Evolutionary conservation across 2,113 vertebrate species (phyloP).

Genomic region (Suricata suricatta): DNA sequence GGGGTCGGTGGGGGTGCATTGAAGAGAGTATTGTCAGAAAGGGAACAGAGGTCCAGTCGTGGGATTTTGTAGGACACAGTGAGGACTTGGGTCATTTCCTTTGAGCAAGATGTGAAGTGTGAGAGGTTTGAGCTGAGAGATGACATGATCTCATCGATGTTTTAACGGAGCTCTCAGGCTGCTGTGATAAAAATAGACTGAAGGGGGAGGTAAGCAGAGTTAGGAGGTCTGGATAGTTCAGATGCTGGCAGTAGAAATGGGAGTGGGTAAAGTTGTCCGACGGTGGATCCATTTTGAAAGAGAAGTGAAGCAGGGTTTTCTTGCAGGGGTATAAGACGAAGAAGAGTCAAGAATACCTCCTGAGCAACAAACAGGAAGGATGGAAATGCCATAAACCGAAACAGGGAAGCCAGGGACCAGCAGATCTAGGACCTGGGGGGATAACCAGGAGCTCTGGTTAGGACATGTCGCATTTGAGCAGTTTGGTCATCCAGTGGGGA

Average conservation of each 20-base stretch:
- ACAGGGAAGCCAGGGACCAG: not conserved
- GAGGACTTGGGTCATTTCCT: not conserved
- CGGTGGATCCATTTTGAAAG: not conserved
- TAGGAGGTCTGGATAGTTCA: not conserved
- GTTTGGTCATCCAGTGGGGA: not conserved
- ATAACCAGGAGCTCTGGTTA: not conserved
- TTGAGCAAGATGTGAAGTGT: no score
- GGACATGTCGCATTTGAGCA: not conserved
- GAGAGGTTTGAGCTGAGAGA: not conserved
- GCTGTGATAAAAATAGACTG: not conserved
- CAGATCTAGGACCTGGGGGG: no score
- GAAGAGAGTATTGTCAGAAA: not conserved
- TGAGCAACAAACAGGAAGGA: not conserved
- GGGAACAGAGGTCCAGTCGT: not conserved
- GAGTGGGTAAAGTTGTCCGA: not conserved
- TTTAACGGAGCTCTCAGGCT: not conserved
- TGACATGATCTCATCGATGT: not conserved
- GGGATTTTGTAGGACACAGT: not conserved
- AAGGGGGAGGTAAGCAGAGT: not conserved
- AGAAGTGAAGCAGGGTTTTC: not conserved
- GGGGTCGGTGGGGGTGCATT: rapidly evolving
- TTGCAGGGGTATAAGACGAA: not conserved
- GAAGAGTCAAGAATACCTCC: not conserved
- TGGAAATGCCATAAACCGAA: not conserved
- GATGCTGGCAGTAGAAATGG: not conserved